Conservation (phyloP, 2,797 vertebrate genomes). For the Microctenopoma lineatum region DNA sequence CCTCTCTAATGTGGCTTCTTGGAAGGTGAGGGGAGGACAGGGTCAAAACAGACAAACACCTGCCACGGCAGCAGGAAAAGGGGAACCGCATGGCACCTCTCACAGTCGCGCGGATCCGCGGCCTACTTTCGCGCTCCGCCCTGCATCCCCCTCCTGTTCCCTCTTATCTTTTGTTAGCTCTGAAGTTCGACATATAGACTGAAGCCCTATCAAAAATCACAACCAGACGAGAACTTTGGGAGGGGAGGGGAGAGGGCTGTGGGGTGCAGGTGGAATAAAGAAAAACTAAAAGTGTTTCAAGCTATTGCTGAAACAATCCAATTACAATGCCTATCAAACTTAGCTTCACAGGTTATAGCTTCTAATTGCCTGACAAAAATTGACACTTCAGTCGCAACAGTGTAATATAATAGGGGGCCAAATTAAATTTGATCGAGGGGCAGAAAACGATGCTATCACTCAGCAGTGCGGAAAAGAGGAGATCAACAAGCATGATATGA, state of each 20-base stretch:
- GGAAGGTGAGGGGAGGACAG: slow-evolving; percentile 56
- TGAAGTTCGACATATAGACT: slow-evolving; percentile 75
- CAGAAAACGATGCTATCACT: slow-evolving; percentile 98
- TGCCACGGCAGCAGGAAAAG: slow-evolving; percentile 47
- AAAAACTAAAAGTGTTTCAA: slow-evolving; percentile 87
- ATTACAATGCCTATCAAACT: slow-evolving; percentile 99
- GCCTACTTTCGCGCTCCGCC: slow-evolving; percentile 36
- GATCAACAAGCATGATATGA: slow-evolving; percentile 96
- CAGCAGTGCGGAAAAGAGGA: slow-evolving; percentile 90
- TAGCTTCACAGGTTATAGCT: slow-evolving; percentile 99
- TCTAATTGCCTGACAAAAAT: slow-evolving; percentile 99
- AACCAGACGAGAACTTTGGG: slow-evolving; percentile 66
- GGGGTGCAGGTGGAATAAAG: slow-evolving; percentile 60
- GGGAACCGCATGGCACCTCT: slow-evolving; percentile 53
- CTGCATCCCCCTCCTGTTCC: background rate
- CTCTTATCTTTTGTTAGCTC: slow-evolving; percentile 75
- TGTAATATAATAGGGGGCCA: slow-evolving; percentile 99
- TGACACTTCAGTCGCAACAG: slow-evolving; percentile 99
- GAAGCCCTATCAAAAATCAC: slow-evolving; percentile 85
- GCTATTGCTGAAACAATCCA: slow-evolving; percentile 99
- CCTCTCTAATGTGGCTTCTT: slow-evolving; percentile 55
- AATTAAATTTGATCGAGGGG: slow-evolving; percentile 99
- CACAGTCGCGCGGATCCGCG: slow-evolving; percentile 53
- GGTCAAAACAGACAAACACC: slow-evolving; percentile 66
- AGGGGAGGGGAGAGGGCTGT: slow-evolving; percentile 46